Evolutionary conservation across 2,113 vertebrate genomes (phyloP).

Genomic region (Pomatostomus ruficeps): DNA sequence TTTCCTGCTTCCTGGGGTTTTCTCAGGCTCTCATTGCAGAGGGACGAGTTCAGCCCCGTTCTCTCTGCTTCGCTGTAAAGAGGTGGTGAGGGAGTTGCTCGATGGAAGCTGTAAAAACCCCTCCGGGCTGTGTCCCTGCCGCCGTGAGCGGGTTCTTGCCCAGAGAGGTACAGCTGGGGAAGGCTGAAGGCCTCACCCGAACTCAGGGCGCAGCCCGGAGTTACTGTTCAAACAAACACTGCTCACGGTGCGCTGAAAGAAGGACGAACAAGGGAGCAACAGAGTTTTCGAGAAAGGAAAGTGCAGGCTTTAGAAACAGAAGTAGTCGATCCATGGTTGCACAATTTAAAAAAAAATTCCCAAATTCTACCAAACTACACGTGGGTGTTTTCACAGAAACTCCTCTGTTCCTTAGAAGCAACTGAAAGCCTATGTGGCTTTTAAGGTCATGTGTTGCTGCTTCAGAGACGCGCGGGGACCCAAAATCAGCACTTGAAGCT

Average conservation of each 20-base stretch:
- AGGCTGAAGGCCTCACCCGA: neutral
- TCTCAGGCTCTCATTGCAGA: neutral
- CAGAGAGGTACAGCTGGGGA: neutral
- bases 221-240: neutral
- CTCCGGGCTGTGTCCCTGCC: neutral
- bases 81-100: neutral
- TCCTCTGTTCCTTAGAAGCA: neutral
- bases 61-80: neutral
- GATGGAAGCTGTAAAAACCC: neutral
- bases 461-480: neutral
- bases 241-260: fast-evolving
- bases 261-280: neutral
- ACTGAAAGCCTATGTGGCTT: neutral
- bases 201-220: neutral
- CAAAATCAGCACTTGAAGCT: neutral
- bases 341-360: fast-evolving
- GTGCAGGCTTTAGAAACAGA: neutral
- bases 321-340: fast-evolving
- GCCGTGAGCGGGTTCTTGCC: neutral
- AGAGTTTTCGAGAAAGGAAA: neutral
- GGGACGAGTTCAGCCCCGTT: neutral
- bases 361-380: neutral
- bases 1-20: neutral
- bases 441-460: neutral
- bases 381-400: neutral